Conservation (phyloP, 2,797 vertebrate genomes). For the Chiloscyllium punctatum region DNA sequence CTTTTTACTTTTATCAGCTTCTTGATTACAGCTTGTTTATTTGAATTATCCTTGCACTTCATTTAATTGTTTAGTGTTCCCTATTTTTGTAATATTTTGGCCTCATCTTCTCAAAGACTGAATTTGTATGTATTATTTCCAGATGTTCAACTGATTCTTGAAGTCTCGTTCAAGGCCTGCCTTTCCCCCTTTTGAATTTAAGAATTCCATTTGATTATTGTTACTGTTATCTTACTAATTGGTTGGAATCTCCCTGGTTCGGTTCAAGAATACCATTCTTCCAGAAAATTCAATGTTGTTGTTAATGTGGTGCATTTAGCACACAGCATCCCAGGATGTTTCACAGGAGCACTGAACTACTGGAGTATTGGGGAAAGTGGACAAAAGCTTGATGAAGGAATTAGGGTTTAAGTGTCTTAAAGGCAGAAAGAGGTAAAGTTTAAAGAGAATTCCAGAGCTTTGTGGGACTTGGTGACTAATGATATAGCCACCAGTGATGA, state of each 20-base stretch:
- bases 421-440: neutral
- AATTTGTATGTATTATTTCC: too few relatives aligned
- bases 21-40: too few relatives aligned
- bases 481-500: neutral
- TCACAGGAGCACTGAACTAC: too few relatives aligned
- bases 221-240: neutral
- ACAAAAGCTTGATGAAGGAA: neutral
- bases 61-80: too few relatives aligned
- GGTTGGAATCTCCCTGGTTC: neutral
- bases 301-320: neutral
- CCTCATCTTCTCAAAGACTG: too few relatives aligned
- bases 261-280: neutral
- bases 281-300: neutral
- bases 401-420: neutral
- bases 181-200: neutral
- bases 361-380: neutral
- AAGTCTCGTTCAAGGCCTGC: neutral
- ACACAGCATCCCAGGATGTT: neutral
- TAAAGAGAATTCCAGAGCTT: neutral
- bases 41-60: too few relatives aligned
- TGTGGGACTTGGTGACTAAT: neutral
- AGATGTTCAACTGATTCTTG: too few relatives aligned
- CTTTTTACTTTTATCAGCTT: too few relatives aligned
- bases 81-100: too few relatives aligned
- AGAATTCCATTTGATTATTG: neutral